These are phyloP conservation scores for Petromus typicus DNA, from an alignment of 2,113 vertebrate species.

Conservation along the genomic window DNA sequence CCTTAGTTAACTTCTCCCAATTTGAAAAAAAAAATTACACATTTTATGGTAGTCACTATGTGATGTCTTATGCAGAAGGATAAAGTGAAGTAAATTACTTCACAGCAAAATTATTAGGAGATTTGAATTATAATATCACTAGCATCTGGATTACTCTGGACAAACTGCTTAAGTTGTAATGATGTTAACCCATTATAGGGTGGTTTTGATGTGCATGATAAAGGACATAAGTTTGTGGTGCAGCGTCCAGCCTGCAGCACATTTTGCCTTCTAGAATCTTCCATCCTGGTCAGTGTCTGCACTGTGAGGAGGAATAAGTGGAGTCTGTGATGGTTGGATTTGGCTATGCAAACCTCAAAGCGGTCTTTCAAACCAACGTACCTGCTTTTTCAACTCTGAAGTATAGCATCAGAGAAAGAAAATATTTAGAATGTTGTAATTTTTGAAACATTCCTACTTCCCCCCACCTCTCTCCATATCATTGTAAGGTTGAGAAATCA, in stretches of 20 bases:
- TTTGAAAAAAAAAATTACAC: neutral
- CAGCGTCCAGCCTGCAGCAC: neutral
- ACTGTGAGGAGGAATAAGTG: neutral
- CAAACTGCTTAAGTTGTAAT: neutral
- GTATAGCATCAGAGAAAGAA: neutral
- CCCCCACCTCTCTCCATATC: neutral
- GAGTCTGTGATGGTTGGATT: neutral
- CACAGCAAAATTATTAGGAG: neutral
- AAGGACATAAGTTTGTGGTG: neutral
- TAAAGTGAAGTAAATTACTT: neutral
- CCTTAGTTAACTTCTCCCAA: neutral
- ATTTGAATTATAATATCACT: neutral
- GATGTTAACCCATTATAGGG: neutral
- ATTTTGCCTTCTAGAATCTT: neutral
- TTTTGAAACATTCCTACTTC: neutral
- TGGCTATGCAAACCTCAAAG: neutral
- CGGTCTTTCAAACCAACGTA: neutral
- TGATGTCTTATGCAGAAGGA: neutral
- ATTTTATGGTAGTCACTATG: neutral
- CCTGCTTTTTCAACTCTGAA: neutral
- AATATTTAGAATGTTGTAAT: neutral
- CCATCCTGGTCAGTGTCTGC: neutral
- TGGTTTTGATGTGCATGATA: neutral
- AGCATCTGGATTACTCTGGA: neutral
- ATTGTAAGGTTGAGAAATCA: neutral